Evolutionary conservation across 2,888 invertebrate species (phyloP).

Genomic region (Hydrotaea cyrtoneurina): DNA sequence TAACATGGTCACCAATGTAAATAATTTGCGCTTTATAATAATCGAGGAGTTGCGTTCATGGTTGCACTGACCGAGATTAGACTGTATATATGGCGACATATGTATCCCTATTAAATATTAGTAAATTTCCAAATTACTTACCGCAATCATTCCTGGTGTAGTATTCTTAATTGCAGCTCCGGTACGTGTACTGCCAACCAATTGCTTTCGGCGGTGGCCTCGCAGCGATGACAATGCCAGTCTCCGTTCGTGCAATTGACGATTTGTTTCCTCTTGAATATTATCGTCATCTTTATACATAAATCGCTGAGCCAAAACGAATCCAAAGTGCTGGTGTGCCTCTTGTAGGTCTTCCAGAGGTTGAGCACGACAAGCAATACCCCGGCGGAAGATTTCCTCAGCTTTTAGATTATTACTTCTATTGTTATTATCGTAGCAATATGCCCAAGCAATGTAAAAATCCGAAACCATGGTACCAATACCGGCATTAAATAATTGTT

Average conservation of each 20-base stretch:
- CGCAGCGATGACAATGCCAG: conserved; percentile 88
- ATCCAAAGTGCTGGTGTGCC: conserved; percentile 86
- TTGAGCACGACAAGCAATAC: conserved; percentile 88
- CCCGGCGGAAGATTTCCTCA: conserved; percentile 89
- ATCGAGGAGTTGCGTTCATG: too few species aligned
- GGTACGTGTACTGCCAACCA: conserved; percentile 82
- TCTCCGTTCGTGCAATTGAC: conserved; percentile 86
- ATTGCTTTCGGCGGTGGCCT: conserved; percentile 84
- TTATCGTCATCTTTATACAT: conserved; percentile 83
- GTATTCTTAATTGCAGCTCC: conserved; percentile 77
- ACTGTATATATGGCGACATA: too few species aligned
- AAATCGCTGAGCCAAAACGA: conserved; percentile 77
- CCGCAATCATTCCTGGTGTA: conserved; percentile 77
- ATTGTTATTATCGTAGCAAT: conserved; percentile 90
- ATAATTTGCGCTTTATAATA: too few species aligned
- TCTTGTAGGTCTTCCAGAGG: conserved; percentile 89
- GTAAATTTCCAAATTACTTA: too few species aligned
- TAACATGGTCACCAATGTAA: too few species aligned
- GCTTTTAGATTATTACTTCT: conserved; percentile 88
- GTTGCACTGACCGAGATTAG: too few species aligned
- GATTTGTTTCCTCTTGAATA: conserved; percentile 82
- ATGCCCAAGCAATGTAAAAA: conserved; percentile 95
- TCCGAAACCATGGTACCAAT: conserved; percentile 91
- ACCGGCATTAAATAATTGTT: conserved; percentile 89
- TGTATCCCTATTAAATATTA: too few species aligned